A percentile compares a stretch with the other conserved stretches of the same genome.
These are phyloP conservation scores for Orthosia gothica DNA, from an alignment of 2,888 invertebrate species.

Conservation along the genomic window DNA sequence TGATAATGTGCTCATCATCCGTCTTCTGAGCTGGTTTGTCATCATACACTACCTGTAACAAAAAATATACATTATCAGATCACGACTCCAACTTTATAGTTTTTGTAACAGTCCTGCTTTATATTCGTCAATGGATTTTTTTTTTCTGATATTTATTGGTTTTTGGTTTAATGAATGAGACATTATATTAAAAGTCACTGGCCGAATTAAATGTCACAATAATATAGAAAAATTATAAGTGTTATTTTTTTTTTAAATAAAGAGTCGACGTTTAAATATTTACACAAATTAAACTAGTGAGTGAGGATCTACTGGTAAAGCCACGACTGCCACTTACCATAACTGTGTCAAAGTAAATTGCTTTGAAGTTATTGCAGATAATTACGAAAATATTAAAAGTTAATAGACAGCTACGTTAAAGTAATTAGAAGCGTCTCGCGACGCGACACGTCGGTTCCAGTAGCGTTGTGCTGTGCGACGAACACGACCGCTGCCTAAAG, in stretches of 20 bases:
- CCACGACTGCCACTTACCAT: conserved; percentile 48
- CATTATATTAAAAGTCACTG: conserved; percentile 25
- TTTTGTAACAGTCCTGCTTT: conserved; percentile 26
- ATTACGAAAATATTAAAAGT: conserved; percentile 11
- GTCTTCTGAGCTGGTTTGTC: conserved; percentile 82
- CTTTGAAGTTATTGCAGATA: conserved; percentile 1
- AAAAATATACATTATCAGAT: conserved; percentile 68
- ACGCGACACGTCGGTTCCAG: conserved; percentile 30
- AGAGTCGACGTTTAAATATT: conserved; percentile 32
- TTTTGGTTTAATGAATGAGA: conserved; percentile 19
- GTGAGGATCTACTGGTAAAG: neutral
- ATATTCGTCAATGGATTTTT: conserved; percentile 36
- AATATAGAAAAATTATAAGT: conserved; percentile 21
- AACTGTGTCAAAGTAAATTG: conserved; percentile 2
- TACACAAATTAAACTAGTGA: neutral
- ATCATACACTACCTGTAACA: conserved; percentile 88
- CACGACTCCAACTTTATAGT: conserved; percentile 6
- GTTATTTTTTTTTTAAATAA: conserved; percentile 13
- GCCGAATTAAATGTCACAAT: conserved; percentile 27
- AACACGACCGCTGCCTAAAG: conserved; percentile 78
- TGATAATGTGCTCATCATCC: conserved; percentile 81
- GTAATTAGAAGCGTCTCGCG: conserved; percentile 32
- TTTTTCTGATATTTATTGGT: conserved; percentile 21
- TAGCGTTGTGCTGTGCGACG: conserved; percentile 59
- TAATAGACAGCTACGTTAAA: conserved; percentile 4